Conservation (phyloP, 2,888 invertebrate species). For the Eudasyphora cyanicolor region DNA sequence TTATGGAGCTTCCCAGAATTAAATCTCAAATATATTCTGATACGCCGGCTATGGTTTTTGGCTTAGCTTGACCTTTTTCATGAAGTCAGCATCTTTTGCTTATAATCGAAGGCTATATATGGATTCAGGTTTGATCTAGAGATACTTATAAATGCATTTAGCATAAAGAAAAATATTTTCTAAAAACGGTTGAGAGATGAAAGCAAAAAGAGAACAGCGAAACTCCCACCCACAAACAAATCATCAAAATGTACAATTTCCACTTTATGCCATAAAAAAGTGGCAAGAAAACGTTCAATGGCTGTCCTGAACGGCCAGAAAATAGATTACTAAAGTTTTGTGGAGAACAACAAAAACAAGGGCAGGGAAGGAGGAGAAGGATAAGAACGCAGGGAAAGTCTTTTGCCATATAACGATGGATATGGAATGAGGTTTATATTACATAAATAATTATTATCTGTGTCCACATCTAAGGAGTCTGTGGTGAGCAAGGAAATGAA, state of each 20-base stretch:
- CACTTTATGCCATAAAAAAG: constrained; percentile 8
- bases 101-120: no score
- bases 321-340: background rate
- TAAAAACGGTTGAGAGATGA: background rate
- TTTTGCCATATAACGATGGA: background rate
- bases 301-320: background rate
- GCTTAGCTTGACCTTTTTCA: no score
- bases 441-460: background rate
- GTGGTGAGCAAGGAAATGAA: background rate
- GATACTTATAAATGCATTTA: constrained; percentile 39
- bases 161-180: constrained; percentile 16
- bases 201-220: background rate
- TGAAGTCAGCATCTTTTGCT: no score
- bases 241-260: constrained; percentile 35
- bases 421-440: background rate
- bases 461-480: background rate
- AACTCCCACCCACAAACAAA: constrained; percentile 14
- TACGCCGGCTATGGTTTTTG: no score
- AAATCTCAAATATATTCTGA: no score
- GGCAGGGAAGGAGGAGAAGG: background rate
- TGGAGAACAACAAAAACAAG: background rate
- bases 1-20: no score
- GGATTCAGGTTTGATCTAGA: no score
- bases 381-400: no score
- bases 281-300: background rate